Evolutionary conservation across 2,797 vertebrate species (phyloP), one percentile per base, ranked within the genome.

Genomic region (Todus mexicanus): DNA sequence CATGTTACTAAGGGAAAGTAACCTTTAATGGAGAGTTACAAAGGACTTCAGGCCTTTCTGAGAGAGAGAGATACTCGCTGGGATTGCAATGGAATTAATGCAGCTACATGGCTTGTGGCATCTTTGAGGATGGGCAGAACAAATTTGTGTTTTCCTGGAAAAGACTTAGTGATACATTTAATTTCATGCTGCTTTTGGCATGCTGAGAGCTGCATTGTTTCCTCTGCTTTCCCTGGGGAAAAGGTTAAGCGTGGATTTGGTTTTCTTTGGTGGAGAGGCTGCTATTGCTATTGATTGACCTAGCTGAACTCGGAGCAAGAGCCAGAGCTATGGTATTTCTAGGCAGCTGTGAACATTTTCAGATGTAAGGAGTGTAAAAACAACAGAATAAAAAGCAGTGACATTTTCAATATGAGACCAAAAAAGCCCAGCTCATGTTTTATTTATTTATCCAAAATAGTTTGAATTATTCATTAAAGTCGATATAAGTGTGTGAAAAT

Each of bases 391-490:
- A 94, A 95, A 94, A 94, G 84, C 93, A 69, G 76, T 92, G 94
- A 96, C 90, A 88, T 96, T 97, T 97, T 87, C 82, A 64, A 91
- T 91, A 80, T 16, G 31, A 96, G 83, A 90, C 92, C 78, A 84
- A 92, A 95, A 87, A 92, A 89, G 84, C 71, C 93, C 71, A 82
- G 70, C 90, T 96, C 93, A 93, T 97, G 96, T 97, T 97, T 97
- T 97, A 96, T 96, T 97, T 95, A 97, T 97, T 96, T 96, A 96
- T 95, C 97, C 94, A 96, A 97, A 97, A 94, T 80, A 63, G 13
- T 78, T 95, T 96, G 94, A 97, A 97, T 98, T 97, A 97, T 96
- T 97, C 96, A 97, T 97, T 96, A 75, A 63, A 60, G 29, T 93
- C 57, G 6, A 64, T 93, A 51, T 94, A 96, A 97, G 94, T 76